Base-by-base conservation (phyloP, 2,888 invertebrate species). In the Litoditis marina region DNA sequence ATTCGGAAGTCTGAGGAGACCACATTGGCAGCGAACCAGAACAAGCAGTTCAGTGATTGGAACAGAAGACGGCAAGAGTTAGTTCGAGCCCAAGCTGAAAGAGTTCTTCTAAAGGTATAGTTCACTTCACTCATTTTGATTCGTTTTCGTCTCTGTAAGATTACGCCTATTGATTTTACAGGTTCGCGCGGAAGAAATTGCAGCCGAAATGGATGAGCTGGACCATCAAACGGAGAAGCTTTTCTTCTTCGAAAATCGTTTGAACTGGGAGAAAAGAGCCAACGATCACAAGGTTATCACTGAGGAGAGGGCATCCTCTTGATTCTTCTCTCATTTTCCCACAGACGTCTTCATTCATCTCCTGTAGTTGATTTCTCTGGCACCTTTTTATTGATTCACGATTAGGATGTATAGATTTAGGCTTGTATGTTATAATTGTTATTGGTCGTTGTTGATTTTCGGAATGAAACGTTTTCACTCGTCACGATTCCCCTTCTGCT, bases 51-150 rank as follows among this genome's bases (percentile, higher is more conserved):
- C 44, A 57, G 8, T 2, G 44, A 63, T 4, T 79, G 79, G 79
- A 71, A 70, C 60, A 65, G 62, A 8, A 53, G 73, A 39, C 54
- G 79, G 32, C 60, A 60, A 25, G 63, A 63, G 6, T 63, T 76
- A 22, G 71, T 70, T 22, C 66, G 68, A 28, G 70, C 70, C 1
- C 77, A 81, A 64, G 78, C 81, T 1, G 70, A 81, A 46, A 67
- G 68, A 47, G 67, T 79, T 2, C 64, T 76, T n/a, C 50, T 82
- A 2, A 68, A 64, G 57, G 68, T 78, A 34, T 25, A 34, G 31
- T 54, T 30, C 30, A 11, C 13, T n/a, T 46, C 8, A 55, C 55
- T n/a, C 25, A 49, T 31, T 47, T 16, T n/a, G n/a, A 25, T 60
- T 2, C 57, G 27, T 47, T 32, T 55, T 25, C n/a, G n/a, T n/a